Base-by-base conservation (phyloP, 2,888 invertebrate genomes). In the Polydrusus pterygomalis region DNA sequence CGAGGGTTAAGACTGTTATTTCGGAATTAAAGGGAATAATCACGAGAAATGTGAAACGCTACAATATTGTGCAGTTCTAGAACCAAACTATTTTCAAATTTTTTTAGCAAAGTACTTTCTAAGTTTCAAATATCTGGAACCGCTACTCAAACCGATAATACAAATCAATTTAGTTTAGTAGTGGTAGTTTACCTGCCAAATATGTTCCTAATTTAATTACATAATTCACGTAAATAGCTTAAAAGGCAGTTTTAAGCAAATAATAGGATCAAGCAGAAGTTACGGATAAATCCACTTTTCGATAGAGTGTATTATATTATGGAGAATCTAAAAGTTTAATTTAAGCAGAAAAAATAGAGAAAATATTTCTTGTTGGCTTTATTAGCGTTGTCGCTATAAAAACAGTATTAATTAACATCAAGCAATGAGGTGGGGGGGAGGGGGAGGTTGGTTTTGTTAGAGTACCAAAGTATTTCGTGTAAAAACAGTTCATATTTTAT, bases 201-300 rank as follows among this genome's bases (percentile, higher is more conserved):
- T n/a, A 45, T 45, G 45, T 13, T 15, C 45, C 13, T 45, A 45
- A 15, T 45, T 45, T 45, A 5, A 10, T 10, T 45, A 45, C n/a
- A 13, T n/a, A 45, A 45, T n/a, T n/a, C 15, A 1, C 15, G 2
- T 45, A 45, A 45, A 45, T n/a, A 15, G 45, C 45, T 45, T 45
- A 45, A 45, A n/a, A 45, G n/a, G 45, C 13, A 45, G 13, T 45
- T 45, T 45, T 45, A 45, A 45, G 13, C n/a, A 45, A 45, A 15
- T 45, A 45, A 45, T 45, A 45, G 45, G 45, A 45, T 45, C 15
- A 45, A 15, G 15, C n/a, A 45, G 9, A 45, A 45, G 45, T 45
- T 45, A 6, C 1, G n/a, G 6, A 13, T n/a, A 45, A 45, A 45
- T 45, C 45, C 45, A 15, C 15, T 45, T 45, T 45, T 45, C 13